A percentile compares a stretch with the other conserved stretches of the same genome.
Evolutionary conservation across 2,113 vertebrate species (phyloP).

Genomic region (Pseudopodoces humilis): DNA sequence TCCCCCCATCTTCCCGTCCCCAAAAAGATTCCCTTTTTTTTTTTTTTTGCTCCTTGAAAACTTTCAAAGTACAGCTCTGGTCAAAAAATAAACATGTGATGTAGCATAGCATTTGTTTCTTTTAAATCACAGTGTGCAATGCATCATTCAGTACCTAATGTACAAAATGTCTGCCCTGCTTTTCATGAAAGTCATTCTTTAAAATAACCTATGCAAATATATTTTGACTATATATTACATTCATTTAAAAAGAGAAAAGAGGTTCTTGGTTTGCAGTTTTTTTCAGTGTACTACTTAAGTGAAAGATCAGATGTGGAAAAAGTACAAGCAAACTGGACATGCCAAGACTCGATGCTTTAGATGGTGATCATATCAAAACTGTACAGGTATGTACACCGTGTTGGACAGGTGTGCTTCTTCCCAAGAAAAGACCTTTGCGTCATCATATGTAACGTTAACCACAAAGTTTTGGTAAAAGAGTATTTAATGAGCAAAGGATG

Average conservation of each 20-base stretch:
- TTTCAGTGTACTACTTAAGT: constrained; percentile 66
- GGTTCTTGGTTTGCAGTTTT: constrained; percentile 55
- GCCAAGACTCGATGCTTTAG: constrained; percentile 73
- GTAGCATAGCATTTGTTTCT: constrained; percentile 72
- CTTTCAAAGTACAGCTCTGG: constrained; percentile 73
- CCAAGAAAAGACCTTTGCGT: constrained; percentile 58
- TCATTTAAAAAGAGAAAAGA: constrained; percentile 71
- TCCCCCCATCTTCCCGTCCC: background rate
- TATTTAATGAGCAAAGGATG: constrained; percentile 86
- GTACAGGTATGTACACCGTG: constrained; percentile 79
- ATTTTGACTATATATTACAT: constrained; percentile 67
- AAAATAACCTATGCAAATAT: constrained; percentile 59
- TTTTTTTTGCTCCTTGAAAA: constrained; percentile 71
- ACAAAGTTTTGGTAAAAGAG: constrained; percentile 44
- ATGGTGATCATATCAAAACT: constrained; percentile 75
- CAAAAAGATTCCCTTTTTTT: constrained; percentile 17
- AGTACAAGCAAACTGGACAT: constrained; percentile 79
- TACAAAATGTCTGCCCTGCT: constrained; percentile 63
- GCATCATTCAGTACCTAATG: constrained; percentile 68
- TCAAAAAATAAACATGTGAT: constrained; percentile 73
- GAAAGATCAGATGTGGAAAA: constrained; percentile 78
- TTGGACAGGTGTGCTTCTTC: constrained; percentile 62
- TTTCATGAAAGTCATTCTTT: constrained; percentile 54
- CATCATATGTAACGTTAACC: constrained; percentile 13
- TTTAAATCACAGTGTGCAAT: constrained; percentile 81